Base-by-base conservation (phyloP, 2,888 invertebrate species). In the Erebia palarica region DNA sequence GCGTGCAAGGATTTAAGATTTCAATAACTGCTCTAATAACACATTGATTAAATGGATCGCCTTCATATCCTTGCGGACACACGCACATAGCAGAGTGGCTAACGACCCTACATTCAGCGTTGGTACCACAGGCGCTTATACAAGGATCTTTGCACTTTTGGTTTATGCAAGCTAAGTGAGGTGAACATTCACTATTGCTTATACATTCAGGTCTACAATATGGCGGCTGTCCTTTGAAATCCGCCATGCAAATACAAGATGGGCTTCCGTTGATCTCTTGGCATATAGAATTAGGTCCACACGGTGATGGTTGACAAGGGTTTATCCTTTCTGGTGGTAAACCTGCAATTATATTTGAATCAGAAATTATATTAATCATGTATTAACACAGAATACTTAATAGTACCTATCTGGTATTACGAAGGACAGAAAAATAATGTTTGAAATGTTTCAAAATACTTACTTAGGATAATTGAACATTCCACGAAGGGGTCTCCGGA, bases 151-250 rank as follows among this genome's bases (percentile, higher is more conserved):
- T 94, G 84, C 97, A 97, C 90, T 96, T 96, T 79, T 95, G 94
- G 81, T 95, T 95, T 7, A 96, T 92, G 82, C 97, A 97, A 70
- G 97, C 96, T 77, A 96, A 90, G 76, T 95, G 94, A 77, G 94
- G 94, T 3, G 94, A 84, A 81, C 97, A 97, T 87, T 97, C 97
- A 68, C 95, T 95, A 81, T 96, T 97, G 77, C 96, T 95, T 55
- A 96, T 93, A 86, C 97, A 97, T 89, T 97, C 97, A 1, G 97
- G 97, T 76, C 95, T 94, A 80, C 97, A 97, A 79, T 96, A 96
- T 1, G 97, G 97, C 60, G 97, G 96, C 69, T 95, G 92, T 65
- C 97, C 96, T 71, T 93, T 94, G 79, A 94, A 96, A 79, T 95
- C 95, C 57, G 95, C 94, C 73, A 96, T 87, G 80, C 97, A 97